Base-by-base conservation (phyloP, 2,888 invertebrate genomes). In the Clunio marinus region DNA sequence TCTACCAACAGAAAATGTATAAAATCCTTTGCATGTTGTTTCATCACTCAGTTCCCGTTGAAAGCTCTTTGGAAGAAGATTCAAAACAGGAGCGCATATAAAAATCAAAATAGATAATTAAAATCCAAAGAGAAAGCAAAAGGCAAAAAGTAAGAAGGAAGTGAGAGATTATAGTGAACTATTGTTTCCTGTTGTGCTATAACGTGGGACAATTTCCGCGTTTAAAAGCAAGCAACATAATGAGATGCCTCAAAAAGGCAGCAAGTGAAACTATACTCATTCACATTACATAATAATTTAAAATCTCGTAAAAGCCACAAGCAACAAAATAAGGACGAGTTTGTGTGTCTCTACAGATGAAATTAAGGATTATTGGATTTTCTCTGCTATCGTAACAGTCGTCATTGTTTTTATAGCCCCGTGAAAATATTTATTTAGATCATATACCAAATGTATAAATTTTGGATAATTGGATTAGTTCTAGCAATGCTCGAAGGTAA, bases 381-480 rank as follows among this genome's bases (percentile, higher is more conserved):
- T 59, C 28, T 28, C 15, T 28, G 13, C 58, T 32, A 27, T 58
- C 15, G 7, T n/a, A 15, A 20, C 17, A 51, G 22, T 51, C 4
- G 10, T 32, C 32, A 32, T 32, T 51, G 51, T 51, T 25, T 45
- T 45, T 25, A 45, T 17, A 35, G 7, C 62, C 45, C 17, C 25
- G 62, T 7, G 27, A n/a, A 51, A 20, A 51, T 51, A 51, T 22
- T 51, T 51, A 22, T 22, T 22, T 20, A 51, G n/a, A n/a, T 10
- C 51, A 17, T 17, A n/a, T 22, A 58, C 60, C 32, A 37, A 27
- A 63, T 63, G 63, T 63, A 63, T 63, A 63, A 63, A 32, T 63
- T 63, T 45, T 63, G 63, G 63, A 63, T 63, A 63, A 45, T 63
- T 63, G 63, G 63, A 63, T 63, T 63, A 63, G 45, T 63, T 45